Percentiles rank a stretch among this genome's conserved stretches.
Conservation (phyloP, 2,113 vertebrate species). For the Tamias sibiricus region DNA sequence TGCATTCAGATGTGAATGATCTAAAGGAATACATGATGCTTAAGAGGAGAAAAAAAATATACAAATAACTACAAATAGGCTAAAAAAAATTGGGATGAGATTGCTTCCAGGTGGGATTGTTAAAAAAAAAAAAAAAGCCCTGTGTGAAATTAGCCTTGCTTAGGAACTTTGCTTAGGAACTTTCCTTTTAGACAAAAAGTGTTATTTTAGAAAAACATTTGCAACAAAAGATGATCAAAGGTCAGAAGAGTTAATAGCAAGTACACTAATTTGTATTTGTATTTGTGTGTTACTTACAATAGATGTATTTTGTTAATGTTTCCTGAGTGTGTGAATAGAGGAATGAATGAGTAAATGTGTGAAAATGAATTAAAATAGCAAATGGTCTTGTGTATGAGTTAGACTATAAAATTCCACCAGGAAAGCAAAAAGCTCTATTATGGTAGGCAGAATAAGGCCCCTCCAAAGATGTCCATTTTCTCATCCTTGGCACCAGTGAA, state of each 20-base stretch:
- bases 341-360: not conserved
- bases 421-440: not conserved
- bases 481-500: not conserved
- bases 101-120: constrained; percentile 1
- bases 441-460: not conserved
- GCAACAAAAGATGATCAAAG: not conserved
- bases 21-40: constrained; percentile 14
- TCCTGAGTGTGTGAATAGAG: not conserved
- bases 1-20: not conserved
- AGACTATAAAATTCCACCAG: not conserved
- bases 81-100: constrained; percentile 37
- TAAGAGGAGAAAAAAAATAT: constrained; percentile 36
- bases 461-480: not conserved
- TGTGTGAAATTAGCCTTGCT: constrained; percentile 28
- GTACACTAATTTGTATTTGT: not conserved
- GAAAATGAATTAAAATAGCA: not conserved
- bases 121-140: not conserved
- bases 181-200: not conserved
- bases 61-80: constrained; percentile 27
- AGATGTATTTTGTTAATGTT: not conserved
- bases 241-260: not conserved
- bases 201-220: not conserved
- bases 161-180: not conserved
- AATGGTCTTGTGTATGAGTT: not conserved
- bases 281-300: not conserved